A percentile compares a stretch with the other conserved stretches of the same genome.
Conservation (phyloP, 1,140 invertebrate genomes). For the Vanessa tameamea region DNA sequence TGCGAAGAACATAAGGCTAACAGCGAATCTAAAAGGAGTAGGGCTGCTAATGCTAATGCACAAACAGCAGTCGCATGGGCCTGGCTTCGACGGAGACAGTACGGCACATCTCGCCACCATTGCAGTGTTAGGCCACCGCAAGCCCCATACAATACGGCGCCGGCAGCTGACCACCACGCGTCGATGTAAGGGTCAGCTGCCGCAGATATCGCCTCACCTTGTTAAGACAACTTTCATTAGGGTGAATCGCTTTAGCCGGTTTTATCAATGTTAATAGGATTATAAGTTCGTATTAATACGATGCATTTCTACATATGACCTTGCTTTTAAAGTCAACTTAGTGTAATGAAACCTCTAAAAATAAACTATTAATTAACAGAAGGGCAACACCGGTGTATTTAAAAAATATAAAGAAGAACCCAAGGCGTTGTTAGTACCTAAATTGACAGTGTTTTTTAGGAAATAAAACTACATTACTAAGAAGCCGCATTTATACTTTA, state of each 20-base stretch:
- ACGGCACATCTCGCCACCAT: conserved; percentile 53
- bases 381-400: not conserved
- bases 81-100: conserved; percentile 43
- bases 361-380: not conserved
- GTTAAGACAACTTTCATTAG: conserved; percentile 5
- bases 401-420: no score
- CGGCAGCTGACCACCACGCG: conserved; percentile 66
- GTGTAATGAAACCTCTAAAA: not conserved
- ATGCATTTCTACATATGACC: not conserved
- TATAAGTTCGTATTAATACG: not conserved
- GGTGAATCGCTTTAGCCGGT: conserved; percentile 8
- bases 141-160: conserved; percentile 54
- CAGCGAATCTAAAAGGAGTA: conserved; percentile 57
- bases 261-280: conserved; percentile 9
- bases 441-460: no score
- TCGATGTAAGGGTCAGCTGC: conserved; percentile 65
- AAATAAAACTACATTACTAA: not conserved
- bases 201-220: conserved; percentile 67
- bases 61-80: conserved; percentile 57
- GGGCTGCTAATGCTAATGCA: conserved; percentile 51
- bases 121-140: conserved; percentile 55
- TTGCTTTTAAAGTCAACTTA: not conserved
- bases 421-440: no score
- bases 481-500: conserved; percentile 29
- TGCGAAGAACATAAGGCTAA: conserved; percentile 58